phyloP scores from a whole-genome alignment of 2,113 vertebrate species.

The Vulpes vulpes region DNA sequence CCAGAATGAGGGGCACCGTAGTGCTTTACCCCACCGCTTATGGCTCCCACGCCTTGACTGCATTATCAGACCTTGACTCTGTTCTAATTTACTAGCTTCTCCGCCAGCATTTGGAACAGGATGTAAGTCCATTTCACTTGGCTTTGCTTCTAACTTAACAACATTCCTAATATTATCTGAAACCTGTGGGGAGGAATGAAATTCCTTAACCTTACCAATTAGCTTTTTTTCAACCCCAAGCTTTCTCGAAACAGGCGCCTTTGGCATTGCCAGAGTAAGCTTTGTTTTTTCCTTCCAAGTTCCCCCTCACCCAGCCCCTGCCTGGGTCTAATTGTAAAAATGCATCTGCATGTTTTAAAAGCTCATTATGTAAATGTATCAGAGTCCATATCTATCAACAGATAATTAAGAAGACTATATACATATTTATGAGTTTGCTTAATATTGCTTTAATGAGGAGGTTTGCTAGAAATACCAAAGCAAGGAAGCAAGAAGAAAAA shows the following conservation, averaged over 20 bases:
- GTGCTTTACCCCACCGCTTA: neutral
- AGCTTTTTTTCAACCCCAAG: neutral
- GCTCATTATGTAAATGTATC: conserved; percentile 82
- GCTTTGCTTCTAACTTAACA: conserved; percentile 32
- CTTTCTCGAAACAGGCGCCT: neutral
- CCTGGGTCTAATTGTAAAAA: conserved; percentile 75
- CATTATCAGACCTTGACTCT: neutral
- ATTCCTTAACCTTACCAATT: neutral
- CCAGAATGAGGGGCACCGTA: neutral
- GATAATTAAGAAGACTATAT: conserved; percentile 81
- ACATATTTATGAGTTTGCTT: conserved; percentile 83
- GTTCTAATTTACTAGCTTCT: neutral
- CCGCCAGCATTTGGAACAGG: conserved; percentile 1
- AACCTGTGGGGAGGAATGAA: conserved; percentile 20
- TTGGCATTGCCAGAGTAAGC: neutral
- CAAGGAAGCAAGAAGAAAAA: conserved; percentile 73
- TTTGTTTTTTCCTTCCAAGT: conserved; percentile 74
- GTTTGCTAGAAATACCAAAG: conserved; percentile 81
- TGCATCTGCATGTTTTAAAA: conserved; percentile 78
- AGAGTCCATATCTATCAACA: conserved; percentile 81
- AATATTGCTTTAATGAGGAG: conserved; percentile 80
- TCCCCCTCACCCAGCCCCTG: conserved; percentile 43
- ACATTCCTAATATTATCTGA: conserved; percentile 36
- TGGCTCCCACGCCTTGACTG: neutral
- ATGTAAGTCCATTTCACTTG: neutral